Evolutionary conservation across 2,888 invertebrate genomes (phyloP), one percentile per base, ranked within the genome.

Genomic region (Xestia ashworthii): DNA sequence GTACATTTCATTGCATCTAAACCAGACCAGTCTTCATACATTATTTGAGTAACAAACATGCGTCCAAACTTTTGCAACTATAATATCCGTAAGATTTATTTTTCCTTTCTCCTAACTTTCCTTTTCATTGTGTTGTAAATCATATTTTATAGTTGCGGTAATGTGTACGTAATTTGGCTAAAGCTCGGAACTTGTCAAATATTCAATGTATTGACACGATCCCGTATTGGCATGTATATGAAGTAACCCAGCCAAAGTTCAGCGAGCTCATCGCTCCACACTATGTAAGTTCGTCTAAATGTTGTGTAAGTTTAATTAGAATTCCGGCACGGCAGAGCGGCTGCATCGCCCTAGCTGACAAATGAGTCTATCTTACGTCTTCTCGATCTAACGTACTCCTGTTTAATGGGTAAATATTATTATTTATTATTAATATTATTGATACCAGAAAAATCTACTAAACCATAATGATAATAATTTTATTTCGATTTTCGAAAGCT

Each of bases 261-360:
- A 88, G 80, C 83, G 86, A 88, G 90, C 93, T 93, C 94, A 91
- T 93, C 91, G 88, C 89, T 85, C 90, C 87, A 89, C 84, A 86
- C 90, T 92, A 91, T 91, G 91, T 93, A 93, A 94, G 92, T 93
- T 94, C 88, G 88, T 91, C 92, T 91, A 91, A 93, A 93, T 92
- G 93, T 92, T 93, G 93, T 93, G 91, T 93, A 94, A 94, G 91
- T 94, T 94, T 94, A 94, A 94, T 94, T 94, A 93, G 94, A 93
- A 94, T 93, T 93, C 93, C 93, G 90, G 90, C 90, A 91, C 86
- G 89, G 89, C 85, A 89, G 87, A 84, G 89, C 82, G 83, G 87
- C 86, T 86, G 89, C 86, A 80, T 74, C 85, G 84, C 90, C 88
- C 89, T 88, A 90, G 91, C 91, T 93, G 91, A 93, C 93, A 92